Evolutionary conservation across 2,888 invertebrate species (phyloP), one percentile per base, ranked within the genome.

Genomic region (Laspeyria flexula): DNA sequence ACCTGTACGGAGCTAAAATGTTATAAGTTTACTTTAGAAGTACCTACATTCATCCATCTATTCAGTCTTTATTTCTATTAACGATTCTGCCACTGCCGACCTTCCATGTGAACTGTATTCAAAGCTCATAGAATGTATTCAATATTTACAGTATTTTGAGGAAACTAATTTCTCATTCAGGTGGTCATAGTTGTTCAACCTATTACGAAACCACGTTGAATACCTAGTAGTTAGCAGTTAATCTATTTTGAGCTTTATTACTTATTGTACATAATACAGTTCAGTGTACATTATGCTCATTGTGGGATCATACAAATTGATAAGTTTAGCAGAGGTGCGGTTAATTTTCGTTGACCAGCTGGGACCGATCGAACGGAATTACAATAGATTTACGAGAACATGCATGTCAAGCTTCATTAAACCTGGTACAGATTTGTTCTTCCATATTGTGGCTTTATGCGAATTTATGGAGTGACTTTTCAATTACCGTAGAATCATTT

Each of bases 381-480:
- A 62, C 75, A 73, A 71, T 71, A 57, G 73, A 55, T 66, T 73
- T 63, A 68, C 61, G 59, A 58, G 56, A 55, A 34, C 34, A 47
- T 48, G 52, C 44, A 49, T 46, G 55, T 55, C 42, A 30, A 46
- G 67, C 21, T 42, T 55, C 48, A 63, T 63, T 65, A 57, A 47
- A 56, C 50, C 40, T 10, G 27, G 9, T 49, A 35, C 23, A 35
- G 43, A 39, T 50, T 40, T 56, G 56, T 48, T 41, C 52, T 62
- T 52, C 11, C 16, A 37, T 35, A 50, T 50, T 47, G 39, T 42
- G 11, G 31, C 38, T 43, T 39, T 18, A 41, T 35, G 35, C 40
- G 38, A 27, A 16, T 21, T 37, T 21, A 30, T 18, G 9, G 21
- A 5, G 2, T 21, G 21, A 2, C 5, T 21, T 21, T 5, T 2